Percentiles rank a stretch among this genome's conserved stretches.
phyloP scores from a whole-genome alignment of 2,113 vertebrate genomes.

The Zosterops borbonicus region DNA sequence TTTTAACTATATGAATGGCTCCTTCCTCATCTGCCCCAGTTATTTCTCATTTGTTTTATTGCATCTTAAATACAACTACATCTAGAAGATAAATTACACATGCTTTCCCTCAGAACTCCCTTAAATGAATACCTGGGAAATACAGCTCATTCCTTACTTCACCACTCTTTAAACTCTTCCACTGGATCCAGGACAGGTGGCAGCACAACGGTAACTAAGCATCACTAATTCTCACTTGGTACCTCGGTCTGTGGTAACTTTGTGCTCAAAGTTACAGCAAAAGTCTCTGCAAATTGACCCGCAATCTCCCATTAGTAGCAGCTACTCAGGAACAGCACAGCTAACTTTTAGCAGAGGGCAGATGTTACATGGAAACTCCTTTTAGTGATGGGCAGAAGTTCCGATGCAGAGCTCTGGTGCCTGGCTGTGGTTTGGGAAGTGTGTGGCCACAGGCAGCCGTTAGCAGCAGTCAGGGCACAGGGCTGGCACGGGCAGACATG shows the following conservation, averaged over 20 bases:
- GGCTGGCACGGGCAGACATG: constrained; percentile 62
- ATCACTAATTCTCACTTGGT: neutral
- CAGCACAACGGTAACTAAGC: neutral
- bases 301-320: constrained; percentile 37
- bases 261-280: neutral
- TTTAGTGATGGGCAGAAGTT: neutral
- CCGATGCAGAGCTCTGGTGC: neutral
- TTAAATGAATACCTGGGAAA: neutral
- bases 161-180: neutral
- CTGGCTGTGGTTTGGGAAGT: neutral
- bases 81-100: neutral
- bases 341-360: constrained; percentile 35
- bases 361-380: neutral
- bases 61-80: neutral
- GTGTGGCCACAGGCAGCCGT: constrained; percentile 19
- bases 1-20: neutral
- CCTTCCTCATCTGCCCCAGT: neutral
- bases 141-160: neutral
- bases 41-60: neutral
- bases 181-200: neutral
- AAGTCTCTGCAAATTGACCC: neutral
- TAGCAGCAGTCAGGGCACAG: constrained; percentile 33
- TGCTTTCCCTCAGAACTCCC: neutral
- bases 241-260: neutral
- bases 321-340: constrained; percentile 9